phyloP scores from a whole-genome alignment of 1,140 invertebrate genomes.

The Pantala flavescens region DNA sequence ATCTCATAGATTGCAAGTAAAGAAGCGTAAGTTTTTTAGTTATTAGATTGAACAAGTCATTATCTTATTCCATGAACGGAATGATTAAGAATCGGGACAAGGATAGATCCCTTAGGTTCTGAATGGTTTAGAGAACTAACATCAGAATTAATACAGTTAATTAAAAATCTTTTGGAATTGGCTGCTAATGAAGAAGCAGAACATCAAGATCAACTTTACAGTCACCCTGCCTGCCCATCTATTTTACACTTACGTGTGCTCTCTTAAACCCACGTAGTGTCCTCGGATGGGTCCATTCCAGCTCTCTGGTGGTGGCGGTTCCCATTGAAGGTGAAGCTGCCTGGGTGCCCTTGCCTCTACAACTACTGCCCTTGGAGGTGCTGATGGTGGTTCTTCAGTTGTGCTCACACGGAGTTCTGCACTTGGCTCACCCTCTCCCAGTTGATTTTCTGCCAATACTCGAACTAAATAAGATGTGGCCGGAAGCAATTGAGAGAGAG shows the following conservation, averaged over 20 bases:
- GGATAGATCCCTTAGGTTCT: too few relatives aligned
- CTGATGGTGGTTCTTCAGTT: constrained; percentile 40
- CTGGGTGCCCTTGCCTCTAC: constrained; percentile 39
- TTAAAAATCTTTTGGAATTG: too few relatives aligned
- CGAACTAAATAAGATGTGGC: constrained; percentile 39
- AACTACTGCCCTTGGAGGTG: constrained; percentile 36
- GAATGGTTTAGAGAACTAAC: too few relatives aligned
- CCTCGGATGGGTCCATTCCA: constrained; percentile 42
- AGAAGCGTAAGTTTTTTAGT: too few relatives aligned
- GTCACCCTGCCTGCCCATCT: too few relatives aligned
- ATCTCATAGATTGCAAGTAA: too few relatives aligned
- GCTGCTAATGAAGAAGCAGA: too few relatives aligned
- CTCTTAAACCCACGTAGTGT: constrained; percentile 42
- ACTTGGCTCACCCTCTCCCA: constrained; percentile 37
- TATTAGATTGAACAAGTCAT: too few relatives aligned
- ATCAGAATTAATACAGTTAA: too few relatives aligned
- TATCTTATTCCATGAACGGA: too few relatives aligned
- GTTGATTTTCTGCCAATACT: constrained; percentile 36
- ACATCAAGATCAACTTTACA: too few relatives aligned
- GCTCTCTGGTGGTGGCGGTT: constrained; percentile 35
- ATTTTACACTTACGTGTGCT: constrained; percentile 4
- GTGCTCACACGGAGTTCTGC: constrained; percentile 29
- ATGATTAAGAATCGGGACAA: too few relatives aligned
- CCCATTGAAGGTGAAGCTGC: constrained; percentile 38
- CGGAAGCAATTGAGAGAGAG: constrained; percentile 35